phyloP scores from a whole-genome alignment of 2,888 invertebrate species.

The Siphlonurus alternatus region DNA sequence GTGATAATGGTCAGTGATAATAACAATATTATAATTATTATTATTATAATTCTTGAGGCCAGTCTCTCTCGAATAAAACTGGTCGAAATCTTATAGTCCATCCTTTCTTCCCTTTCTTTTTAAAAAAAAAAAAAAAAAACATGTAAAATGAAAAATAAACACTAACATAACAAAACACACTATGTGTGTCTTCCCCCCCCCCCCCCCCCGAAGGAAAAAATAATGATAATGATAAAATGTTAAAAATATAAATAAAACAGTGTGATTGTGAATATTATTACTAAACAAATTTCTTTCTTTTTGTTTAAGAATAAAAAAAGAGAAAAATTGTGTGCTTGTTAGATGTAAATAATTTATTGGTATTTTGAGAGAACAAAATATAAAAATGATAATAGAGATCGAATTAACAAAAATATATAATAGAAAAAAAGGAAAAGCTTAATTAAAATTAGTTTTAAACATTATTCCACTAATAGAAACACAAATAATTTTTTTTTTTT shows the following conservation, averaged over 20 bases:
- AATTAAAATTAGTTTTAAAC: no score
- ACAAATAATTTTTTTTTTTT: no score
- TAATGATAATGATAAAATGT: background rate
- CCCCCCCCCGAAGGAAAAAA: background rate
- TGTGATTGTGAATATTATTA: background rate
- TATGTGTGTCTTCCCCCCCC: background rate
- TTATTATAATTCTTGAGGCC: background rate
- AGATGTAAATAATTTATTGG: slow-evolving; percentile 10
- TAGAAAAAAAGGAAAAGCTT: no score
- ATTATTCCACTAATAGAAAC: no score
- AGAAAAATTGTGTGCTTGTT: background rate
- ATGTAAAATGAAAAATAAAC: background rate
- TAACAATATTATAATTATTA: background rate
- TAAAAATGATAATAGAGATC: no score
- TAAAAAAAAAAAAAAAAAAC: background rate
- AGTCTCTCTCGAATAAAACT: background rate
- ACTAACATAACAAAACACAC: background rate
- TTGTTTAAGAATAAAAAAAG: background rate
- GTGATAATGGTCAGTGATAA: slow-evolving; percentile 4
- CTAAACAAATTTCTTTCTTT: background rate
- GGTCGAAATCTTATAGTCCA: background rate
- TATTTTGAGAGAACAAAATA: slow-evolving; percentile 10
- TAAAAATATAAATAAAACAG: background rate
- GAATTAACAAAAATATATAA: no score
- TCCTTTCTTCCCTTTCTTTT: background rate